Evolutionary conservation across 2,113 vertebrate genomes (phyloP).

Genomic region (Dinomys branickii): DNA sequence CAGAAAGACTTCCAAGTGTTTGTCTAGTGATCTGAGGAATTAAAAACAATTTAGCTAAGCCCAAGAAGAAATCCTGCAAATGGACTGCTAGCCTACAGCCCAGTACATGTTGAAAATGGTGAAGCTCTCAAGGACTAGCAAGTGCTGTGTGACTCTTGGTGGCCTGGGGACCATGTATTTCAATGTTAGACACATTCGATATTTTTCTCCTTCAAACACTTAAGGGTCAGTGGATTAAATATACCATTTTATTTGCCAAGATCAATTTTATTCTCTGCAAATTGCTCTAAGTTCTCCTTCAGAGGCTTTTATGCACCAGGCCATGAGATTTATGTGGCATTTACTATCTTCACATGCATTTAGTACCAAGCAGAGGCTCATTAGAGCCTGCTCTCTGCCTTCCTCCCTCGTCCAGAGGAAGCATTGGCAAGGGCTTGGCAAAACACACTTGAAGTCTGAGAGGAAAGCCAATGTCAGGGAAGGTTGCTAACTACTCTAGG

Average conservation of each 20-base stretch:
- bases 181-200: not conserved
- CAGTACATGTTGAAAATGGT: not conserved
- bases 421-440: not conserved
- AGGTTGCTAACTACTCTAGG: not conserved
- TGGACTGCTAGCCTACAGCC: not conserved
- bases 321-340: conserved; percentile 27
- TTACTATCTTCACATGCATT: conserved; percentile 56
- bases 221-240: conserved; percentile 45
- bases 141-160: not conserved
- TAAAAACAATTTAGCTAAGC: conserved; percentile 33
- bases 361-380: conserved; percentile 15
- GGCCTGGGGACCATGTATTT: not conserved
- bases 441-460: conserved; percentile 2
- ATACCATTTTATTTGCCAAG: conserved; percentile 46
- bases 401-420: not conserved
- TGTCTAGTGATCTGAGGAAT: conserved; percentile 44
- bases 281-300: conserved; percentile 60
- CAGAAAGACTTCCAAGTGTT: conserved; percentile 20
- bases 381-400: conserved; percentile 25
- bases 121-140: not conserved
- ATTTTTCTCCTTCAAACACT: conserved; percentile 53
- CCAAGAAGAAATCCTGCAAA: conserved; percentile 23
- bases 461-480: not conserved
- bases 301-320: conserved; percentile 44
- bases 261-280: conserved; percentile 64